Evolutionary conservation across 2,888 invertebrate species (phyloP), one percentile per base, ranked within the genome.

Genomic region (Tricholauxania praeusta): DNA sequence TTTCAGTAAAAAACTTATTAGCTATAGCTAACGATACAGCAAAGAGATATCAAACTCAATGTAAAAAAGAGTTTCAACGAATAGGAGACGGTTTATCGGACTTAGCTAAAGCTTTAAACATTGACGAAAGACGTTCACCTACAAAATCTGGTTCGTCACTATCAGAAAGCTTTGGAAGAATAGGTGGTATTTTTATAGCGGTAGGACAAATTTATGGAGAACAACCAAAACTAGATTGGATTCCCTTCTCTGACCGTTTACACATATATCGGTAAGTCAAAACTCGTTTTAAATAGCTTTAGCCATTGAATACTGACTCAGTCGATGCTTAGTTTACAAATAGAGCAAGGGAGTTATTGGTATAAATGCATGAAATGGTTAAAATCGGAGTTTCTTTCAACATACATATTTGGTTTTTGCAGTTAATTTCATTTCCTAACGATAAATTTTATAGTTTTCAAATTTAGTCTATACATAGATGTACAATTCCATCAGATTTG

Each of bases 141-240:
- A 89, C 91, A 47, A 90, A 89, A 12, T 88, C 90, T 63, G 91
- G 90, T n/a, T 90, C 91, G 1, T 90, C 91, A 79, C 85, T 97
- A 70, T 94, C 95, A 1, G 91, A 91, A 68, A 96, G 96, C 3
- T 91, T 96, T 47, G 95, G 94, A 82, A 91, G 93, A 84, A 94
- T 97, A 1, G 97, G 97, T 12, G 94, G 95, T 59, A 93, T 95
- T 2, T 98, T 96, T 86, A 94, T 95, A 81, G 93, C 93, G 73
- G 96, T 98, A 78, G 98, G 96, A 0, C 92, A 92, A 83, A 89
- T 97, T 85, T 96, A 93, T 86, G 96, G 96, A 78, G 96, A 97
- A 72, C 97, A 97, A 85, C 94, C 96, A 0, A 95, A 94, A 84
- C 90, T 91, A 72, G 97, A 97, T 86, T 96, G 95, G 93, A 95